A percentile compares a stretch with the other conserved stretches of the same genome.
Evolutionary conservation across 2,888 invertebrate genomes (phyloP).

Genomic region (Ptychoptera albimana): DNA sequence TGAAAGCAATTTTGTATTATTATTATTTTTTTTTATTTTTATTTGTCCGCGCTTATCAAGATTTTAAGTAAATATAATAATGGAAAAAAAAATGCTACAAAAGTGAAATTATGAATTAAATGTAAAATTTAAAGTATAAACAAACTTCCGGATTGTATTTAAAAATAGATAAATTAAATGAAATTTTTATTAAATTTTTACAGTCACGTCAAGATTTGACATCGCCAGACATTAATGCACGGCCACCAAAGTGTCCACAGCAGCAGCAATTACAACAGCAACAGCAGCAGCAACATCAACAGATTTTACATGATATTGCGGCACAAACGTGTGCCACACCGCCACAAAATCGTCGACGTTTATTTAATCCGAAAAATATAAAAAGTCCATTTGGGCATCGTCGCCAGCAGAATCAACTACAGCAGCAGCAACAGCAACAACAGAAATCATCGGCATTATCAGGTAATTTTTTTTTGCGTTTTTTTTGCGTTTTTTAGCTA

Average conservation of each 20-base stretch:
- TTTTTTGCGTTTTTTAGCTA: too few species aligned
- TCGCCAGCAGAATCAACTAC: conserved; percentile 12
- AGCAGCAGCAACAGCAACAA: neutral
- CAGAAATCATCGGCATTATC: neutral
- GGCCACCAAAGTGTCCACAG: conserved; percentile 6
- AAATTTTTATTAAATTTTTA: conserved; percentile 5
- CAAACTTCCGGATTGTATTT: too few species aligned
- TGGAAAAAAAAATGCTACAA: too few species aligned
- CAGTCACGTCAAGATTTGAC: conserved; percentile 26
- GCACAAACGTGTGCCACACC: conserved; percentile 70
- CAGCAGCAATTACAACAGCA: conserved; percentile 6
- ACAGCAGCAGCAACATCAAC: conserved; percentile 19
- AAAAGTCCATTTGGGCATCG: conserved; percentile 53
- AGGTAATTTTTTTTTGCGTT: too few species aligned
- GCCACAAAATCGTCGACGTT: conserved; percentile 60
- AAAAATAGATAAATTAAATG: neutral
- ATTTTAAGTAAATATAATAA: too few species aligned
- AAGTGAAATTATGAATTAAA: too few species aligned
- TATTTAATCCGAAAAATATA: conserved; percentile 64
- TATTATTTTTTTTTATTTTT: too few species aligned
- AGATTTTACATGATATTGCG: conserved; percentile 32
- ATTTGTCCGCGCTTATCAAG: too few species aligned
- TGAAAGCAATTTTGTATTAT: too few species aligned
- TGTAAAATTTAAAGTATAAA: too few species aligned
- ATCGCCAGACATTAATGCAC: conserved; percentile 22